Evolutionary conservation across 1,140 invertebrate species (phyloP), one percentile per base, ranked within the genome.

Genomic region (Drosophila hydei): DNA sequence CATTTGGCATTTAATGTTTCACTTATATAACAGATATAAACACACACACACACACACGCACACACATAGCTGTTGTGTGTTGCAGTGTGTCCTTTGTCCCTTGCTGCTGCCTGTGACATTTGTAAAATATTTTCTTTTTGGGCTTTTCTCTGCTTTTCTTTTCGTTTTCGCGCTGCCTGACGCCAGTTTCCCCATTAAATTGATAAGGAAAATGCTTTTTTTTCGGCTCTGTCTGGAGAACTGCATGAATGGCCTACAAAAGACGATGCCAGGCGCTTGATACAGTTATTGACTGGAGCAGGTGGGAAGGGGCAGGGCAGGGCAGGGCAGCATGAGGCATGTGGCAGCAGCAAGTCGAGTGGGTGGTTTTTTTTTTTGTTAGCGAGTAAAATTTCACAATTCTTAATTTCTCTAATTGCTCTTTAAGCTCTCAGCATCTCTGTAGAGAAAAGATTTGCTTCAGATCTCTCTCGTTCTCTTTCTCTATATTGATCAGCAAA

Each of bases 141-240:
- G 38, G 38, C 25, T 23, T 21, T 27, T 23, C 45, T 18, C 12
- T 16, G 11, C 16, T 50, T 47, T 52, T 47, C 18, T 63, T 27
- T 45, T 38, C 27, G 8, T 14, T 61, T 62, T 67, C 50, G 30
- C 56, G 43, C 52, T 52, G 55, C 50, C 47, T 64, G 84, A 72
- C 84, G 84, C 84, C 84, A 89, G 73, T 89, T 72, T 79, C 30
- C 76, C 79, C 76, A 89, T 88, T 88, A 88, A 88, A 89, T 88
- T 88, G 84, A 88, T 88, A 88, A 88, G 84, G 61, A 52, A 69
- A 79, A 63, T 65, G 72, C 58, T 67, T 65, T 52, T 42, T 6
- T 7, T 30, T 30, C 27, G 55, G 27, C 16, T n/a, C 42, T 56
- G 67, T 74, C 64, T 18, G 23, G 50, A 21, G 54, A 84, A 84